Conservation (phyloP, 2,113 vertebrate species). For the Tringa solitaria region DNA sequence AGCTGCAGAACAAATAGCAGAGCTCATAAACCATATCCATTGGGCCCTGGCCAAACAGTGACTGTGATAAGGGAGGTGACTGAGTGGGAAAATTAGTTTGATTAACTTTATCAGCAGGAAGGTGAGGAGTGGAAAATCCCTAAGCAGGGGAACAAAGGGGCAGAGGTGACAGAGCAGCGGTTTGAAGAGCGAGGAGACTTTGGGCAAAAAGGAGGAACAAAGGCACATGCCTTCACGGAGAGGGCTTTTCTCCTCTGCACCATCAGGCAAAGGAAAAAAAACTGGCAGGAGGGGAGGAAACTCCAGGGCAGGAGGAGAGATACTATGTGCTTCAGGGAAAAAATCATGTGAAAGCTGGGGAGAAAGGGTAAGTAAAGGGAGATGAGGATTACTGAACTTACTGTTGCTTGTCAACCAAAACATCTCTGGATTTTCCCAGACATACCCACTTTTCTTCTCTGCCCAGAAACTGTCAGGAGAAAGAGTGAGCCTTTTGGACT, state of each 20-base stretch:
- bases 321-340: not conserved
- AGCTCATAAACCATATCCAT: not conserved
- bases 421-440: not conserved
- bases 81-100: constrained; percentile 54
- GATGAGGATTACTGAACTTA: not conserved
- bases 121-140: constrained; percentile 48
- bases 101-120: constrained; percentile 63
- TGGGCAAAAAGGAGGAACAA: not conserved
- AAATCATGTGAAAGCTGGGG: accelerated
- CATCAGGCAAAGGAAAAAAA: not conserved
- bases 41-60: constrained; percentile 34
- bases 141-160: constrained; percentile 49
- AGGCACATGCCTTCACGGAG: accelerated
- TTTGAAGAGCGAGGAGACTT: not conserved
- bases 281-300: not conserved
- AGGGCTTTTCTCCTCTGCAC: not conserved
- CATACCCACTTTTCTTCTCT: not conserved
- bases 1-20: constrained; percentile 25
- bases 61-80: constrained; percentile 51
- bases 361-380: not conserved
- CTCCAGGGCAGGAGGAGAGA: not conserved
- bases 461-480: not conserved
- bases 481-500: not conserved
- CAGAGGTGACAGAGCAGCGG: constrained; percentile 13
- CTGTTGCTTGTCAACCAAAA: not conserved